Evolutionary conservation across 1,140 invertebrate species (phyloP), one percentile per base, ranked within the genome.

Genomic region (Drosophila bocki): DNA sequence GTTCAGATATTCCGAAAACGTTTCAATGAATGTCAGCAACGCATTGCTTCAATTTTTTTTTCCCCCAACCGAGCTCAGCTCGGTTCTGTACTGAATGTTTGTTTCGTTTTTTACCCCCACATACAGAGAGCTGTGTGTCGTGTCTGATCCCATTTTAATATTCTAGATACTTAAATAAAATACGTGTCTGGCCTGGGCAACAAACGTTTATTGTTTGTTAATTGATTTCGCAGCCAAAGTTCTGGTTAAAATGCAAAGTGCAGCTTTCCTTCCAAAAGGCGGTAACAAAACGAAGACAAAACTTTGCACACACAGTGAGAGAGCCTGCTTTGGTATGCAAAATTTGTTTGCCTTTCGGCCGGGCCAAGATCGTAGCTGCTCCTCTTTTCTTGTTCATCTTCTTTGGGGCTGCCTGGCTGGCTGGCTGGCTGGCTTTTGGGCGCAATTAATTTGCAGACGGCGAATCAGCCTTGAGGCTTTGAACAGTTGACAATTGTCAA

Each of bases 181-280:
- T 88, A 86, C 84, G 84, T 88, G 84, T 91, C 88, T 91, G 86
- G 87, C 86, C 82, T 75, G 79, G 87, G 54, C 82, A 86, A 81
- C 86, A 91, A 91, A 91, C 90, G 90, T 90, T 91, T 91, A 91
- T 91, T 91, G 90, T 91, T 90, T 91, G 85, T 90, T 91, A 91
- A 91, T 91, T 91, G 90, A 91, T 91, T 91, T 86, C 62, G 78
- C 82, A 87, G 82, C 62, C 79, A 82, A 77, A 81, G 82, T 86
- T 91, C 79, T 74, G 82, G 88, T 91, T 91, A 85, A 91, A 91
- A 91, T 91, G 88, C 88, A 91, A 91, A 91, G 79, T 91, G 88
- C 88, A 91, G 78, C 88, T 64, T 75, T 75, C 65, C 45, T 37
- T 26, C 33, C 41, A 19, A 0, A 11, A 4, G 39, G 13, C 6